Conservation (phyloP, 2,888 invertebrate genomes). For the Ectemnius lituratus region DNA sequence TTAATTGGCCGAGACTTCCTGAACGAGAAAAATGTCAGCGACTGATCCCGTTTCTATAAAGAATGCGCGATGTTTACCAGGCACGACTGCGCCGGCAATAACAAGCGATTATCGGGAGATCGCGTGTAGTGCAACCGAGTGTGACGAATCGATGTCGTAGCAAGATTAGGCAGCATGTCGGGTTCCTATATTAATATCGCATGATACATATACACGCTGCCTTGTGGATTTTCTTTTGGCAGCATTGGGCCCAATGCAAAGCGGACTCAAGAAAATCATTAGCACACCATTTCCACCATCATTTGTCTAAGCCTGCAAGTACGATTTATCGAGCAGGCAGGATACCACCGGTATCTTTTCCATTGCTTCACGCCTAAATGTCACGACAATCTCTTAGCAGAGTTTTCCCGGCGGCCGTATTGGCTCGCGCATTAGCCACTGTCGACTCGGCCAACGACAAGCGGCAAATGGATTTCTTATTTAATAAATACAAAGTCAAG, state of each 20-base stretch:
- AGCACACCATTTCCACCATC: conserved; percentile 25
- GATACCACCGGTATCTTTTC: conserved; percentile 26
- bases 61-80: conserved; percentile 25
- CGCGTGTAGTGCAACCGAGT: conserved; percentile 31
- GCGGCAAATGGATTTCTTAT: conserved; percentile 34
- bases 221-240: conserved; percentile 26
- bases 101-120: conserved; percentile 51
- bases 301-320: conserved; percentile 37
- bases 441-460: conserved; percentile 24
- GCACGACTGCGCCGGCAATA: conserved; percentile 38
- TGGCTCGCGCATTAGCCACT: conserved; percentile 18
- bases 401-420: neutral
- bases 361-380: conserved; percentile 44
- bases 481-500: conserved; percentile 16
- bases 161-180: conserved; percentile 41
- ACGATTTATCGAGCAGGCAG: conserved; percentile 36
- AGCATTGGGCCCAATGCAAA: neutral
- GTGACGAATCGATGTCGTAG: conserved; percentile 49
- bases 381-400: conserved; percentile 30
- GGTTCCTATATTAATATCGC: conserved; percentile 30
- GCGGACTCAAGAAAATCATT: conserved; percentile 29
- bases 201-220: conserved; percentile 11
- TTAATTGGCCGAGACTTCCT: too few species aligned
- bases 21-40: neutral
- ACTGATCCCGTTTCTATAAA: neutral